A percentile compares a stretch with the other conserved stretches of the same genome.
phyloP scores from a whole-genome alignment of 2,797 vertebrate genomes.

The Sebastes goodei region DNA sequence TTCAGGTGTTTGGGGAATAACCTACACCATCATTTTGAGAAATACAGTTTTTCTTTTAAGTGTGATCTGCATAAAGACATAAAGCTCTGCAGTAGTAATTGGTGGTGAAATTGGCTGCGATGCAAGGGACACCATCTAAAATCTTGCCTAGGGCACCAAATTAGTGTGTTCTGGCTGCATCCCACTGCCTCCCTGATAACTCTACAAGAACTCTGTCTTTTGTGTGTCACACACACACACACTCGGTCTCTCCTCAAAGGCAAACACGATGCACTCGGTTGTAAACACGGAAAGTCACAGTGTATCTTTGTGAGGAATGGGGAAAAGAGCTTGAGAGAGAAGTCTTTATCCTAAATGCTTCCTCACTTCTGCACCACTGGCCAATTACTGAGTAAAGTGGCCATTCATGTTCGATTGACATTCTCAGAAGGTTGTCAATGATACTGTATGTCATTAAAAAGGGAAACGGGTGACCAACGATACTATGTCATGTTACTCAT shows the following conservation, averaged over 20 bases:
- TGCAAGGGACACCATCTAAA: background rate
- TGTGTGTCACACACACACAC: background rate
- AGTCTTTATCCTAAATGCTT: background rate
- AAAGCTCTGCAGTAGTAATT: too few relatives aligned
- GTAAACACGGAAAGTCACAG: too few relatives aligned
- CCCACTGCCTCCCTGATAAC: background rate
- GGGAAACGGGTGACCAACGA: background rate
- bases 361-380: background rate
- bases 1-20: too few relatives aligned
- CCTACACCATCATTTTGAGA: too few relatives aligned
- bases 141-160: background rate
- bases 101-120: background rate
- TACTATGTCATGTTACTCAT: background rate
- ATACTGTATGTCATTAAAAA: background rate
- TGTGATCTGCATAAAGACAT: too few relatives aligned
- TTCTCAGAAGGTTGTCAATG: background rate
- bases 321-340: background rate
- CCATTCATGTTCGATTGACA: background rate
- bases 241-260: too few relatives aligned
- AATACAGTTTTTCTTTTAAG: too few relatives aligned
- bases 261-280: too few relatives aligned
- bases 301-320: too few relatives aligned
- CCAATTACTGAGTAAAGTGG: background rate
- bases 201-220: background rate
- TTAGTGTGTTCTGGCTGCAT: background rate